Percentiles rank a stretch among this genome's conserved stretches.
Evolutionary conservation across 2,888 invertebrate species (phyloP).

Genomic region (Ellobium chinense): DNA sequence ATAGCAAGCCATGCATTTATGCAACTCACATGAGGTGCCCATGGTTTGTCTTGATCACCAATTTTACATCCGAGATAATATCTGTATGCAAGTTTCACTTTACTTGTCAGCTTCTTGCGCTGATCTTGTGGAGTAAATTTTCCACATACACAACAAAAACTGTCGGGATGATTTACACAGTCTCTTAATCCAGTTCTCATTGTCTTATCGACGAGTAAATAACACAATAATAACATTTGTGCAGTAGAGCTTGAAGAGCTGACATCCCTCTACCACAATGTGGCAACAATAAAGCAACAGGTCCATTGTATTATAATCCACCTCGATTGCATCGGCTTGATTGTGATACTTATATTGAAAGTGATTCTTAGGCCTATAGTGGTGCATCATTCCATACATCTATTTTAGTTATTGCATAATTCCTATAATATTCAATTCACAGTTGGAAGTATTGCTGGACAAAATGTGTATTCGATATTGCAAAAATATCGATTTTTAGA

Average conservation of each 20-base stretch:
- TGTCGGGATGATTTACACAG: not conserved
- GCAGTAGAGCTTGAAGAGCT: not conserved
- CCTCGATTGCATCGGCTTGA: not conserved
- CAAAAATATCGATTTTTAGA: not conserved
- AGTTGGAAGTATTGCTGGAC: not conserved
- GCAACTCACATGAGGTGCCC: not conserved
- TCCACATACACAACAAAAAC: not conserved
- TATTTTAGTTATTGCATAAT: not conserved
- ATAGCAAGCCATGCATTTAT: not conserved
- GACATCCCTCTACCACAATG: not conserved
- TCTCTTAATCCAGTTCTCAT: not conserved
- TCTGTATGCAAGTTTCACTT: not conserved
- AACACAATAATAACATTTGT: too few species aligned
- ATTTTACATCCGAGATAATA: not conserved
- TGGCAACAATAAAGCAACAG: not conserved
- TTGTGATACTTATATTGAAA: not conserved
- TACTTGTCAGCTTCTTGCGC: not conserved
- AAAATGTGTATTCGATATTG: not conserved
- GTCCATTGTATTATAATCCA: not conserved
- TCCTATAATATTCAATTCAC: not conserved
- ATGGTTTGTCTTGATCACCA: not conserved
- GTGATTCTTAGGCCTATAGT: not conserved
- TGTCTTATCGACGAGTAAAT: not conserved
- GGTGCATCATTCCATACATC: not conserved
- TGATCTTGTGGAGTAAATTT: not conserved